phyloP scores from a whole-genome alignment of 1,140 invertebrate genomes.

The Sipha flava region DNA sequence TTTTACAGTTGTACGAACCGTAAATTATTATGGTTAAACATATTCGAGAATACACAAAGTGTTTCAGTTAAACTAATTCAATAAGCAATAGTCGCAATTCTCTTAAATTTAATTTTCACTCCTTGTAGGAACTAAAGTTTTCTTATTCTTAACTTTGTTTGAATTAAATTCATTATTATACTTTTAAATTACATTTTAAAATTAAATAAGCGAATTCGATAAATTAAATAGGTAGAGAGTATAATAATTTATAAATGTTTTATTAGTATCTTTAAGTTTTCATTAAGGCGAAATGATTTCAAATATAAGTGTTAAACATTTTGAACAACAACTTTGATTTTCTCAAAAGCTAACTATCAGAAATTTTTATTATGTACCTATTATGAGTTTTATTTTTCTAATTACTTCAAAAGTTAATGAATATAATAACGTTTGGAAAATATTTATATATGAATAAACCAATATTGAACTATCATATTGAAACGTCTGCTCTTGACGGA shows the following conservation, averaged over 20 bases:
- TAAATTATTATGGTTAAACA: slow-evolving; percentile 8
- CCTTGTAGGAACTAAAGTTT: not conserved
- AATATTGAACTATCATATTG: too few species aligned
- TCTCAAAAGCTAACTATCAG: too few species aligned
- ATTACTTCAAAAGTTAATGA: too few species aligned
- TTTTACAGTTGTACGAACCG: not conserved
- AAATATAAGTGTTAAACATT: too few species aligned
- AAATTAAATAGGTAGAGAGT: not conserved
- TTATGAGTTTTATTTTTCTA: too few species aligned
- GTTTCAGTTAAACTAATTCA: slow-evolving; percentile 16
- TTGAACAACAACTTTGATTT: too few species aligned
- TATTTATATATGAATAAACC: too few species aligned
- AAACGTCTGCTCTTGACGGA: too few species aligned
- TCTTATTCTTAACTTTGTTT: slow-evolving; percentile 26
- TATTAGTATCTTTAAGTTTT: not conserved
- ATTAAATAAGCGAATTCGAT: not conserved
- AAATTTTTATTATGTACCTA: too few species aligned
- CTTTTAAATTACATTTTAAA: not conserved
- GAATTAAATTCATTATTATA: slow-evolving; percentile 16
- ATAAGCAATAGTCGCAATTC: slow-evolving; percentile 5
- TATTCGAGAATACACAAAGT: slow-evolving; percentile 23
- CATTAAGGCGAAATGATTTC: not conserved
- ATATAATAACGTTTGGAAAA: too few species aligned
- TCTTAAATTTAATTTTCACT: slow-evolving; percentile 23
- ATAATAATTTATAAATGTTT: not conserved